phyloP scores from a whole-genome alignment of 2,113 vertebrate genomes.

The Phasianus colchicus region DNA sequence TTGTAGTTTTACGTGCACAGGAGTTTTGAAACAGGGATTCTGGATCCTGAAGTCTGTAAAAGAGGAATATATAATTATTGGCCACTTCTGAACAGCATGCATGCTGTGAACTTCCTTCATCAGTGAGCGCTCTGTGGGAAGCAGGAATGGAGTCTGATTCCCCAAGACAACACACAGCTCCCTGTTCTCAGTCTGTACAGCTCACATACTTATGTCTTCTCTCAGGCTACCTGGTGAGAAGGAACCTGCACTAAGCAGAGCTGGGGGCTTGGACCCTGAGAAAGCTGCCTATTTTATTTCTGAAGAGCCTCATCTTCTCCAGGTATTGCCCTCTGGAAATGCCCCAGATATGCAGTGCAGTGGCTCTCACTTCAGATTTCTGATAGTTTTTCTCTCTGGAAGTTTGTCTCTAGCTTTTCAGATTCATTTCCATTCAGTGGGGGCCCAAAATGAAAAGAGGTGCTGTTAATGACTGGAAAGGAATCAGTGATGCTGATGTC shows the following conservation, averaged over 20 bases:
- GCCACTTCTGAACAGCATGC: not conserved
- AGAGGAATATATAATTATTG: not conserved
- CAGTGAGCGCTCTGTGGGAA: not conserved
- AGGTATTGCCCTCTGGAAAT: not conserved
- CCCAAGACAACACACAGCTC: not conserved
- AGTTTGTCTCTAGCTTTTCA: not conserved
- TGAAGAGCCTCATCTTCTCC: not conserved
- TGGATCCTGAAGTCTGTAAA: not conserved
- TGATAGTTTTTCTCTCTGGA: not conserved
- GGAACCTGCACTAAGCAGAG: too few relatives aligned
- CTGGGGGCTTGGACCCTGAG: too few relatives aligned
- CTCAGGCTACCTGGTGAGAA: too few relatives aligned
- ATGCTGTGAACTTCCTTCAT: not conserved
- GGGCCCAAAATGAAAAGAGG: not conserved
- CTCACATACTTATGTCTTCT: not conserved
- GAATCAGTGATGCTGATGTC: accelerated
- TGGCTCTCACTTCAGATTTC: not conserved
- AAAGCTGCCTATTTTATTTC: too few relatives aligned
- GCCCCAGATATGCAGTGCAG: not conserved
- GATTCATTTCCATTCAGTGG: not conserved
- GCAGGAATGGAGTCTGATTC: not conserved
- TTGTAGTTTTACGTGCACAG: not conserved
- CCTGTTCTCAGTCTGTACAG: not conserved
- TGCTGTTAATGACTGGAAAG: not conserved
- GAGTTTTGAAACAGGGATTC: not conserved